A percentile compares a stretch with the other conserved stretches of the same genome.
phyloP scores from a whole-genome alignment of 2,797 vertebrate genomes.

The Fratercula arctica region DNA sequence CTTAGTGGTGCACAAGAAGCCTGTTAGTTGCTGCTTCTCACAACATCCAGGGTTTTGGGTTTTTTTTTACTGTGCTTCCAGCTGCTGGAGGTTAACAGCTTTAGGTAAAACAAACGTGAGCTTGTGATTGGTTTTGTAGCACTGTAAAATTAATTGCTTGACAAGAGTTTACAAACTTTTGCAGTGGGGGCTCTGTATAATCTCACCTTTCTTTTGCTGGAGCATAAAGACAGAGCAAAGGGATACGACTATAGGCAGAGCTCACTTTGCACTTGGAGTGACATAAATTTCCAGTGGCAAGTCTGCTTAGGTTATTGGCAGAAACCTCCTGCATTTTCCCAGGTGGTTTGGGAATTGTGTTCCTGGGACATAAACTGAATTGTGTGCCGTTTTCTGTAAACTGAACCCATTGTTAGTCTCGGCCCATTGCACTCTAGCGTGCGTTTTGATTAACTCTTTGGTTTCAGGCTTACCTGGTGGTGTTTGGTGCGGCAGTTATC shows the following conservation, averaged over 20 bases:
- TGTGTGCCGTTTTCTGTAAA: not conserved
- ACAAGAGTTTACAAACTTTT: not conserved
- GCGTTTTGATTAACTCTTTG: not conserved
- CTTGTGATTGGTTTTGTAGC: not conserved
- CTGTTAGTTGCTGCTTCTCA: not conserved
- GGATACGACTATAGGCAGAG: accelerated
- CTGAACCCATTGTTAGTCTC: not conserved
- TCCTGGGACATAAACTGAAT: not conserved
- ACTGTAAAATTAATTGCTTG: not conserved
- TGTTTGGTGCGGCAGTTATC: not conserved
- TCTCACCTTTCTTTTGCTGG: not conserved
- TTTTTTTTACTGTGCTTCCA: not conserved
- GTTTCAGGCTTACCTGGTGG: not conserved
- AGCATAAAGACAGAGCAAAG: no score
- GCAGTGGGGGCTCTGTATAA: not conserved
- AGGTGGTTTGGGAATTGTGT: not conserved
- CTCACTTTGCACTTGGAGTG: not conserved
- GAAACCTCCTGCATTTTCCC: not conserved
- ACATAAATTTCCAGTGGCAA: not conserved
- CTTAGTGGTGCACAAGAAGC: not conserved
- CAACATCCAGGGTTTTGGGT: not conserved
- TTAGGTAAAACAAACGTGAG: not conserved
- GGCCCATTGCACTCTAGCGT: not conserved
- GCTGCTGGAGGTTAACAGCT: no score
- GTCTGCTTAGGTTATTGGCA: not conserved